Percentiles rank a stretch among this genome's conserved stretches.
phyloP scores from a whole-genome alignment of 2,888 invertebrate genomes.

The Zhengitettix transpicula region DNA sequence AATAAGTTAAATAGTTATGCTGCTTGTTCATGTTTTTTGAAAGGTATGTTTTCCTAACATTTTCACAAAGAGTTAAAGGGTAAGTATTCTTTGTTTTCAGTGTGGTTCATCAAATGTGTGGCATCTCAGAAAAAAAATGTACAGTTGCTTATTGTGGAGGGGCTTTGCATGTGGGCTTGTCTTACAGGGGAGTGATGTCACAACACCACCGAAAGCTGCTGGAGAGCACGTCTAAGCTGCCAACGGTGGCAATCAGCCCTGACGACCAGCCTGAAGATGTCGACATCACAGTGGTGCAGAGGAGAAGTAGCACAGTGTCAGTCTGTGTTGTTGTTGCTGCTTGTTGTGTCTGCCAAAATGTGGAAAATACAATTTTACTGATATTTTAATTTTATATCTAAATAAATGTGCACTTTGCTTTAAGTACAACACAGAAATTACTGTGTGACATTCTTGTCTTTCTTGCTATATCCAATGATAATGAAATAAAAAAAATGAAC shows the following conservation, averaged over 20 bases:
- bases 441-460: no score
- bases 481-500: no score
- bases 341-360: slow-evolving; percentile 7
- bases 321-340: slow-evolving; percentile 2
- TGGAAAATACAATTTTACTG: background rate
- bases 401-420: no score
- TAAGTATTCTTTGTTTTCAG: background rate
- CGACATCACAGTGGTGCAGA: slow-evolving; percentile 14
- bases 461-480: no score
- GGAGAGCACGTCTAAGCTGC: slow-evolving; percentile 29
- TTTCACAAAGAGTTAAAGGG: no score
- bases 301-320: slow-evolving; percentile 14
- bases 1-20: no score
- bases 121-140: no score
- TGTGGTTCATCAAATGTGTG: background rate
- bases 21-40: no score
- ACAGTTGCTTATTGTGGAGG: background rate
- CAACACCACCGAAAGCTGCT: slow-evolving; percentile 33
- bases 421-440: no score
- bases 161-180: slow-evolving; percentile 17
- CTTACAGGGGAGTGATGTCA: slow-evolving; percentile 32
- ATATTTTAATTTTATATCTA: no score
- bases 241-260: slow-evolving; percentile 36
- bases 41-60: no score
- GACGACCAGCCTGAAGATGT: slow-evolving; percentile 22